Evolutionary conservation across 1,140 invertebrate genomes (phyloP), one percentile per base, ranked within the genome.

Genomic region (Hermatobates lingyangjiaoensis): DNA sequence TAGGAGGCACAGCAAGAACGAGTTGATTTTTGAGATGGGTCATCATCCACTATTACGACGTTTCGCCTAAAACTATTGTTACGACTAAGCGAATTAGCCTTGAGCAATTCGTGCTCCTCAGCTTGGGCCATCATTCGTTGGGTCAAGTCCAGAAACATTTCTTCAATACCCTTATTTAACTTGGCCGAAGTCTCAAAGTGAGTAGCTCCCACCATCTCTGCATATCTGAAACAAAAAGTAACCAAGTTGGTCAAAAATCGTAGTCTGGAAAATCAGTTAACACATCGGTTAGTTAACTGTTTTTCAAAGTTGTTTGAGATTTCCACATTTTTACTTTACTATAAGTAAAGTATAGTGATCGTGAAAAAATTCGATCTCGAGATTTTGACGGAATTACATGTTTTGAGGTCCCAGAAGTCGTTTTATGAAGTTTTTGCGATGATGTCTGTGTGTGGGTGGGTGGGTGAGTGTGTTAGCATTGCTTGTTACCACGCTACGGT

Each of bases 171-270:
- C 65, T 82, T 74, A 65, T 96, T 96, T 23, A 82, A 65, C 69
- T 98, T 98, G 0, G 95, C 95, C 24, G 94, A 97, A 15, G 91
- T 94, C 58, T 91, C 81, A 68, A 82, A 89, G 69, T 97, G 93
- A 54, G 78, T 76, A n/a, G 94, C 94, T 38, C 87, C 89, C 10
- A 97, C 93, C 59, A 85, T 83, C 51, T 75, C 73, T 10, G 94
- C 83, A 69, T 94, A 95, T 34, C 87, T 91, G 56, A 56, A 68
- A 66, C 46, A 54, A 26, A 56, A 57, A 55, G 56, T n/a, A n/a
- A n/a, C n/a, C n/a, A n/a, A 49, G 24, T 45, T 46, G 42, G 42
- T 47, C 45, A 42, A 27, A 15, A 48, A 44, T 46, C 14, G 14
- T 27, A 3, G 25, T 47, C 57, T 20, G 28, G 10, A 49, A 51